Percentiles rank a stretch among this genome's conserved stretches.
phyloP scores from a whole-genome alignment of 1,140 invertebrate species.

The Lasioglossum baleicum region DNA sequence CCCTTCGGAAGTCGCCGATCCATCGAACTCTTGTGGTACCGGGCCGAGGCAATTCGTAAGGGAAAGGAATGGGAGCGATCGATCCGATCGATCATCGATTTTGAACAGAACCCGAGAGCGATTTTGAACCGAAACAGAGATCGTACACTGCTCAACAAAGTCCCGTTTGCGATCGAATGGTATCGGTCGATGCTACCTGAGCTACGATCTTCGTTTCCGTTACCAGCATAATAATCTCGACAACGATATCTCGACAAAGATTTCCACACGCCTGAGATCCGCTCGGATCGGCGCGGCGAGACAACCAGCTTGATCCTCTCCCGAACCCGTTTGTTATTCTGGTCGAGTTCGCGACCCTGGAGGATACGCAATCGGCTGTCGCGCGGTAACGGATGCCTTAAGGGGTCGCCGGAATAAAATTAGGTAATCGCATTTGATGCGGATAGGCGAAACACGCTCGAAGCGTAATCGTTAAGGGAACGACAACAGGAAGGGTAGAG shows the following conservation, averaged over 20 bases:
- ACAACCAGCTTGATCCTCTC: not conserved
- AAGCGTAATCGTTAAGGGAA: slow-evolving; percentile 43
- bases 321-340: not conserved
- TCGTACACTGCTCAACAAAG: not conserved
- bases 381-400: slow-evolving; percentile 15
- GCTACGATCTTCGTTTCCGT: not conserved
- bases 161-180: not conserved
- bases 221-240: not conserved
- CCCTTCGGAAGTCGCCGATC: slow-evolving; percentile 34
- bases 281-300: not conserved
- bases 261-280: too few relatives aligned
- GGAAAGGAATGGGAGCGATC: not conserved
- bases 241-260: not conserved
- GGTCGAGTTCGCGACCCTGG: not conserved
- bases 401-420: slow-evolving; percentile 6
- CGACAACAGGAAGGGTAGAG: slow-evolving; percentile 26
- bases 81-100: not conserved
- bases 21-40: slow-evolving; percentile 31
- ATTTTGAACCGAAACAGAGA: not conserved
- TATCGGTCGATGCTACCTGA: not conserved
- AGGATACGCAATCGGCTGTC: slow-evolving; percentile 1
- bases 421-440: slow-evolving; percentile 41
- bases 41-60: not conserved
- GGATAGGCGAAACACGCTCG: slow-evolving; percentile 23
- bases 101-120: not conserved